Evolutionary conservation across 2,113 vertebrate species (phyloP).

Genomic region (Junco hyemalis): DNA sequence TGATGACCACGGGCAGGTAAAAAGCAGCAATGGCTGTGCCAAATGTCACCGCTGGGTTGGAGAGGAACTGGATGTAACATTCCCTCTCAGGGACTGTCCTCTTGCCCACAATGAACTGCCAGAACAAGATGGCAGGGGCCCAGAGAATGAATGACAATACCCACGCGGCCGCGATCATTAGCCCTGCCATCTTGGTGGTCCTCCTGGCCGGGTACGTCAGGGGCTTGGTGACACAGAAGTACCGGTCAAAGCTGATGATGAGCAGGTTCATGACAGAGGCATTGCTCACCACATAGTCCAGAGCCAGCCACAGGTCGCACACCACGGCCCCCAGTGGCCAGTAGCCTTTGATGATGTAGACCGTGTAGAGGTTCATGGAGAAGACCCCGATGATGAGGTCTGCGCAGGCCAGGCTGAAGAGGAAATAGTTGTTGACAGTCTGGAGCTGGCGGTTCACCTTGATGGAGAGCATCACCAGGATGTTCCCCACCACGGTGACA

Average conservation of each 20-base stretch:
- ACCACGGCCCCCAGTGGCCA: slow-evolving; percentile 96
- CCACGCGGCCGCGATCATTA: slow-evolving; percentile 97
- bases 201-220: slow-evolving; percentile 90
- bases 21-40: slow-evolving; percentile 97
- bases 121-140: slow-evolving; percentile 97
- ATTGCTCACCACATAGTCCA: slow-evolving; percentile 96
- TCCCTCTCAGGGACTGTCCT: slow-evolving; percentile 87
- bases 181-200: slow-evolving; percentile 96
- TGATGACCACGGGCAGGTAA: slow-evolving; percentile 96
- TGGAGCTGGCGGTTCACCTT: slow-evolving; percentile 98
- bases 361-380: slow-evolving; percentile 97
- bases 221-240: slow-evolving; percentile 98
- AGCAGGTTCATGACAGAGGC: slow-evolving; percentile 98
- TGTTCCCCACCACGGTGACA: slow-evolving; percentile 95
- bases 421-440: slow-evolving; percentile 98
- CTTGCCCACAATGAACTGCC: slow-evolving; percentile 97
- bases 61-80: slow-evolving; percentile 97
- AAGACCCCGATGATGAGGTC: slow-evolving; percentile 96
- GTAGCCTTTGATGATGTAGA: slow-evolving; percentile 96
- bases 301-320: slow-evolving; percentile 94
- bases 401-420: slow-evolving; percentile 94
- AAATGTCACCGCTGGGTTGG: slow-evolving; percentile 93
- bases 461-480: slow-evolving; percentile 98
- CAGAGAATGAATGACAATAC: slow-evolving; percentile 97
- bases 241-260: slow-evolving; percentile 97